Conservation (phyloP, 1,140 invertebrate genomes). For the Neuroterus valhalla region DNA sequence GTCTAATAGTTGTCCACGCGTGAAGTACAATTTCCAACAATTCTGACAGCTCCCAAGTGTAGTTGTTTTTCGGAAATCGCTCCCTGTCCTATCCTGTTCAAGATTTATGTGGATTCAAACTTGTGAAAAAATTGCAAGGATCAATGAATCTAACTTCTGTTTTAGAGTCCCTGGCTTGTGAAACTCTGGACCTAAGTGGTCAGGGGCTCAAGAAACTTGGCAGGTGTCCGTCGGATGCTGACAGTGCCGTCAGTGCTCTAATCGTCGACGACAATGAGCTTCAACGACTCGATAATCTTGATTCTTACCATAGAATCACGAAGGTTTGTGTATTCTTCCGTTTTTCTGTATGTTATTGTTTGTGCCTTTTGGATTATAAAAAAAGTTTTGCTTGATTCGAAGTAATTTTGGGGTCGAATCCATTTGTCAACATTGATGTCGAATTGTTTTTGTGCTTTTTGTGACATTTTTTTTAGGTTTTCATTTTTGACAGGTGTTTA, state of each 20-base stretch:
- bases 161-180: constrained; percentile 60
- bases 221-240: constrained; percentile 80
- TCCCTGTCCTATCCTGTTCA: neutral
- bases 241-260: constrained; percentile 83
- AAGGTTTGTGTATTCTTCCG: constrained; percentile 77
- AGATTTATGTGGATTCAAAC: neutral
- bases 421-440: constrained; percentile 3
- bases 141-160: constrained; percentile 31
- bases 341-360: neutral
- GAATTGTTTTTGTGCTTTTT: neutral
- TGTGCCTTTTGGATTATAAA: neutral
- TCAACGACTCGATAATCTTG: constrained; percentile 90
- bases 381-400: neutral
- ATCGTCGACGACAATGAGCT: constrained; percentile 92
- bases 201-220: constrained; percentile 84
- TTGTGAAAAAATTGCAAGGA: constrained; percentile 15
- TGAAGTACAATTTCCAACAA: neutral
- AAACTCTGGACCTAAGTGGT: constrained; percentile 79
- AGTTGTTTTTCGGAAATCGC: neutral
- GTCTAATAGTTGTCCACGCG: neutral
- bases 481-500: no score
- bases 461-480: no score
- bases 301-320: constrained; percentile 85
- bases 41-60: neutral
- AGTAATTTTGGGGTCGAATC: neutral